A percentile compares a stretch with the other conserved stretches of the same genome.
phyloP scores from a whole-genome alignment of 2,113 vertebrate species.

The Xiphophorus hellerii region DNA sequence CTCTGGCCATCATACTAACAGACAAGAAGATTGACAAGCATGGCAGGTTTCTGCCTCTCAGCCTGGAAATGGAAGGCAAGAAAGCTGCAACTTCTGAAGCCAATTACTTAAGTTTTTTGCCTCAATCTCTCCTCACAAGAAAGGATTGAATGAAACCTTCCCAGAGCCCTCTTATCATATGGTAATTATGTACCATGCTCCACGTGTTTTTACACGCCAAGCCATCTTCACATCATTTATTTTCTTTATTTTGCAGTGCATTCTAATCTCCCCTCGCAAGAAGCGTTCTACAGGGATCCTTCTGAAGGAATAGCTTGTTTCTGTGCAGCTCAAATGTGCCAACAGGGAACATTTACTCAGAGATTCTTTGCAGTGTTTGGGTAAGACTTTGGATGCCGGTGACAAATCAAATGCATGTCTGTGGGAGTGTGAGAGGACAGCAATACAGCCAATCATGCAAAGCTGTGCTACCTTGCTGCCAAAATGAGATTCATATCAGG shows the following conservation, averaged over 20 bases:
- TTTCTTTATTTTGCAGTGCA: conserved; percentile 57
- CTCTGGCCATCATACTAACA: conserved; percentile 65
- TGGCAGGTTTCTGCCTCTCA: conserved; percentile 73
- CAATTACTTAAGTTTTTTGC: conserved; percentile 75
- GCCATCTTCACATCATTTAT: conserved; percentile 60
- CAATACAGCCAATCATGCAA: conserved; percentile 78
- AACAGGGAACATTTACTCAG: conserved; percentile 76
- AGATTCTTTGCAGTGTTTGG: conserved; percentile 73
- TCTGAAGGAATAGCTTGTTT: conserved; percentile 70
- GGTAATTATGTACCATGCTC: conserved; percentile 50
- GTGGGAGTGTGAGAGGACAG: conserved; percentile 71
- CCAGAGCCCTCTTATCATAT: conserved; percentile 61
- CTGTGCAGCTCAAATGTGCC: conserved; percentile 63
- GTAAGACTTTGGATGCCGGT: conserved; percentile 76
- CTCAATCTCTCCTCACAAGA: conserved; percentile 47
- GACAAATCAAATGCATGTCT: conserved; percentile 78
- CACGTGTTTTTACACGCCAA: conserved; percentile 52
- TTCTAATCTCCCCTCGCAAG: conserved; percentile 68
- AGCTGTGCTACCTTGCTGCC: conserved; percentile 69
- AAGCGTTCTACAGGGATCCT: conserved; percentile 63
- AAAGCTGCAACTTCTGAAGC: conserved; percentile 70
- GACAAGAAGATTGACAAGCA: conserved; percentile 75
- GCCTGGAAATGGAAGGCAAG: conserved; percentile 60
- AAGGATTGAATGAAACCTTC: conserved; percentile 53
- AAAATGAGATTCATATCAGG: conserved; percentile 78